Evolutionary conservation across 2,113 vertebrate species (phyloP).

Genomic region (Prunella fulvescens): DNA sequence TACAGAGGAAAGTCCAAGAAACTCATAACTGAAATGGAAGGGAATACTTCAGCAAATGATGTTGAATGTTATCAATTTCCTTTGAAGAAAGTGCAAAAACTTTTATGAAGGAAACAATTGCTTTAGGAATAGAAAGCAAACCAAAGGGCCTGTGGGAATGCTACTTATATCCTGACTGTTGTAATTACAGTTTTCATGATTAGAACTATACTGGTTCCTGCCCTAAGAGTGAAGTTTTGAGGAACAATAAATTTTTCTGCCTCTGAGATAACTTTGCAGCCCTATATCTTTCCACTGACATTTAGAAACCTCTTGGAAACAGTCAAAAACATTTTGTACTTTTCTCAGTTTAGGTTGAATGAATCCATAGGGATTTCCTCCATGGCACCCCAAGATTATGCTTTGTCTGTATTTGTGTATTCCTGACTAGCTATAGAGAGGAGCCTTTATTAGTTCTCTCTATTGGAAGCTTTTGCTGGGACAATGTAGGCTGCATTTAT

Average conservation of each 20-base stretch:
- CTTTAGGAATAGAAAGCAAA: conserved; percentile 73
- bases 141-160: conserved; percentile 78
- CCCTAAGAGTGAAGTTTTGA: conserved; percentile 72
- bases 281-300: conserved; percentile 74
- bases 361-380: conserved; percentile 77
- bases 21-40: conserved; percentile 64
- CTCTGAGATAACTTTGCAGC: conserved; percentile 81
- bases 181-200: conserved; percentile 79
- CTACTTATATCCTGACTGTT: conserved; percentile 84
- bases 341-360: conserved; percentile 76
- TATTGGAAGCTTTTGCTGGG: conserved; percentile 58
- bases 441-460: conserved; percentile 78
- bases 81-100: conserved; percentile 79
- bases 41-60: conserved; percentile 68
- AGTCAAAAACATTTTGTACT: conserved; percentile 69
- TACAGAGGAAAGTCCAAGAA: conserved; percentile 74
- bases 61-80: conserved; percentile 68
- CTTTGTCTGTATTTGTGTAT: conserved; percentile 79
- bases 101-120: conserved; percentile 81
- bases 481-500: background rate
- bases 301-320: conserved; percentile 72
- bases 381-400: conserved; percentile 67
- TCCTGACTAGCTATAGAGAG: conserved; percentile 77
- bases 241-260: conserved; percentile 82
- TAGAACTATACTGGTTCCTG: conserved; percentile 77